Base-by-base conservation (phyloP, 2,888 invertebrate genomes). In the Chelonus formosanus region DNA sequence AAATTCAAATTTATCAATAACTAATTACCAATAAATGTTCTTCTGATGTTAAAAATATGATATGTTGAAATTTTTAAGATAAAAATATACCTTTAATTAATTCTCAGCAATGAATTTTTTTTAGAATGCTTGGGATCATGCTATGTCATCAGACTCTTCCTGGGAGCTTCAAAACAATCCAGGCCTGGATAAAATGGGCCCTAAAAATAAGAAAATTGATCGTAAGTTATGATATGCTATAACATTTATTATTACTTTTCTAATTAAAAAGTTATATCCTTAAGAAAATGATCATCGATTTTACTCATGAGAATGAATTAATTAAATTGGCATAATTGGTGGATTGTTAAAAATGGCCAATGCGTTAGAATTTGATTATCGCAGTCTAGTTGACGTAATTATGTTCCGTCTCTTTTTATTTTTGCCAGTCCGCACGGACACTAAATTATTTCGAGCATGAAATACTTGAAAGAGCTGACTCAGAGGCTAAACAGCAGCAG, bases 111-210 rank as follows among this genome's bases (percentile, higher is more conserved):
- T 20, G 2, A 1, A 20, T 20, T 1, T 20, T 20, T 20, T 20
- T 20, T 20, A 90, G 90, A 88, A 89, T 78, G 86, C 89, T 64
- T 90, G 90, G 88, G 89, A 89, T 74, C 78, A 88, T 69, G 68
- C 74, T 34, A 70, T 71, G 40, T 76, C 76, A 7, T 70, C 76
- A 7, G 78, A 76, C 62, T 71, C 75, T 48, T 74, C 75, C 5
- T 77, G 74, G 86, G 87, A 80, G 68, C 81, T 90, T 58, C 87
- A 86, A 72, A 89, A 89, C 69, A 87, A 86, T 83, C 86, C 88
- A 35, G 89, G 90, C 56, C 86, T 90, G 74, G 89, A 90, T 79
- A 88, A 87, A 77, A 87, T 87, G 82, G 85, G 88, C 10, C 70
- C 75, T 31, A 78, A 80, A 63, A 70, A 72, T 40, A 77, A 78